Conservation (phyloP, 2,797 vertebrate genomes). For the Pempheris klunzingeri region DNA sequence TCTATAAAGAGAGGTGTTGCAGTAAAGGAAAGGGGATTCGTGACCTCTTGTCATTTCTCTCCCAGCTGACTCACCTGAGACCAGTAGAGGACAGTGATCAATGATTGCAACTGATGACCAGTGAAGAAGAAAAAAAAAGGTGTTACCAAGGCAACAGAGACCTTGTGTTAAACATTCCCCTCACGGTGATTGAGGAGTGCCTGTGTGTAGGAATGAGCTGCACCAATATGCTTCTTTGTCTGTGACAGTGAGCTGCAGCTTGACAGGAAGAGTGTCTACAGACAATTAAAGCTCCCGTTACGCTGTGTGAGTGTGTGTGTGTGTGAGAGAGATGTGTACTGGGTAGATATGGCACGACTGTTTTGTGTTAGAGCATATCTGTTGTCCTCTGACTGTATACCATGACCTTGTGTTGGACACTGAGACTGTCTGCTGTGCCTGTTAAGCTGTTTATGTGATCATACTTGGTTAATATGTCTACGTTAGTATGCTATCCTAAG, state of each 20-base stretch:
- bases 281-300: slow-evolving; percentile 42
- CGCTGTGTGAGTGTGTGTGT: slow-evolving; percentile 19
- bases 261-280: slow-evolving; percentile 35
- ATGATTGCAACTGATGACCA: slow-evolving; percentile 44
- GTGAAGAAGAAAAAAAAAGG: slow-evolving; percentile 11
- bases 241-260: slow-evolving; percentile 43
- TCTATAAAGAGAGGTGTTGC: slow-evolving; percentile 18
- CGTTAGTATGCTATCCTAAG: slow-evolving; percentile 7
- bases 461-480: slow-evolving; percentile 7
- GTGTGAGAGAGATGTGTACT: slow-evolving; percentile 3
- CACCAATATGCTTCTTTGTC: slow-evolving; percentile 36
- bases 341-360: background rate
- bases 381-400: slow-evolving; percentile 19
- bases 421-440: slow-evolving; percentile 18
- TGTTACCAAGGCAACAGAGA: slow-evolving; percentile 70
- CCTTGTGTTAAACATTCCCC: slow-evolving; percentile 67
- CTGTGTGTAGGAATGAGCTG: slow-evolving; percentile 58
- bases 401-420: slow-evolving; percentile 25
- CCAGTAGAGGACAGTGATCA: slow-evolving; percentile 39
- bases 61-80: slow-evolving; percentile 38
- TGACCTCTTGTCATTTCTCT: slow-evolving; percentile 14
- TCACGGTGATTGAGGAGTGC: slow-evolving; percentile 68
- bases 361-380: slow-evolving; percentile 7
- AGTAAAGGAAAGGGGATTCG: background rate
- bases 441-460: slow-evolving; percentile 34